Evolutionary conservation across 2,113 vertebrate genomes (phyloP).

Genomic region (Eonycteris spelaea): DNA sequence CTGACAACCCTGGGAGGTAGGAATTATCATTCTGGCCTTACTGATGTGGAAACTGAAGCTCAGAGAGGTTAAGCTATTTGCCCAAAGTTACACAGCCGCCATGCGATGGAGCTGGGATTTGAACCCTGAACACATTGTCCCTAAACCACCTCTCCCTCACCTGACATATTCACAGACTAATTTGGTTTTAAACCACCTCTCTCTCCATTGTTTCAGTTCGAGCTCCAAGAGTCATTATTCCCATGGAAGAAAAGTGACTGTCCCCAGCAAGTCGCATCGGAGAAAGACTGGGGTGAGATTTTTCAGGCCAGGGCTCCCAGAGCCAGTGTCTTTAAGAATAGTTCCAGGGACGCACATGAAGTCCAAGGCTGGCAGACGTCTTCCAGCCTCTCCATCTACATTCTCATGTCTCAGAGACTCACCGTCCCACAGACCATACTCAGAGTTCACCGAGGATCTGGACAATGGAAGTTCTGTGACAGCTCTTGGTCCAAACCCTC

Average conservation of each 20-base stretch:
- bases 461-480: background rate
- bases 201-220: background rate
- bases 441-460: background rate
- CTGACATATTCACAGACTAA: background rate
- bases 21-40: background rate
- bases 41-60: background rate
- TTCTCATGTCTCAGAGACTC: background rate
- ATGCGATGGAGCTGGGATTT: background rate
- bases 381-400: background rate
- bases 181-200: background rate
- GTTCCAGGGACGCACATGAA: background rate
- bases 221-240: background rate
- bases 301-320: background rate
- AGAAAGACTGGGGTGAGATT: too few relatives aligned
- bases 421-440: accelerated
- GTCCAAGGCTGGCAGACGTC: background rate
- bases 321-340: background rate
- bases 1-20: background rate
- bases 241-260: background rate
- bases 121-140: background rate
- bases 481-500: background rate
- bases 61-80: background rate
- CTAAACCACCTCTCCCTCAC: background rate
- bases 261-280: too few relatives aligned
- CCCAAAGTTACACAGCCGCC: background rate